phyloP scores from a whole-genome alignment of 2,888 invertebrate genomes.

The Nymphalis urticae region DNA sequence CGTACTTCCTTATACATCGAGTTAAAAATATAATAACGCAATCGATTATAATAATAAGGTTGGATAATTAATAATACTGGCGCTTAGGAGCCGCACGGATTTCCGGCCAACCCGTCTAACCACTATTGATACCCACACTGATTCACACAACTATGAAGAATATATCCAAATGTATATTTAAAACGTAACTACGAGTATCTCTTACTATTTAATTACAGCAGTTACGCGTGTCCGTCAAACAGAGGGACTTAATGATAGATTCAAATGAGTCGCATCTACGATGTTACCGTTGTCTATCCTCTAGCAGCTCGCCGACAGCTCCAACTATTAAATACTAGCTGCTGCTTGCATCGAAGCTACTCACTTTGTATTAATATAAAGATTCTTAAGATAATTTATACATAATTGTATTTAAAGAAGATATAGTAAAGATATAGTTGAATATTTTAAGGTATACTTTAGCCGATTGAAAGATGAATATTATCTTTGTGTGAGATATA shows the following conservation, averaged over 20 bases:
- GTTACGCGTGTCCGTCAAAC: conserved; percentile 55
- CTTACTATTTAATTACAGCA: conserved; percentile 49
- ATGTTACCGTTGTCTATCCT: conserved; percentile 43
- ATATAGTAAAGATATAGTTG: too few relatives aligned
- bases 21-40: not conserved
- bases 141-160: conserved; percentile 45
- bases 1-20: not conserved
- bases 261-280: conserved; percentile 44
- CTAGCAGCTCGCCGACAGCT: conserved; percentile 47
- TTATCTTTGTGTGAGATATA: too few relatives aligned
- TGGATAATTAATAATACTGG: conserved; percentile 39
- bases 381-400: too few relatives aligned
- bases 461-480: too few relatives aligned
- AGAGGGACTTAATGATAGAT: conserved; percentile 56
- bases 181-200: conserved; percentile 30
- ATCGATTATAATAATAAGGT: not conserved
- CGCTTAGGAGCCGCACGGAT: conserved; percentile 52
- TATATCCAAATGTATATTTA: conserved; percentile 39
- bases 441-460: too few relatives aligned
- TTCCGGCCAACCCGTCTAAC: conserved; percentile 60
- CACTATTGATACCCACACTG: conserved; percentile 47
- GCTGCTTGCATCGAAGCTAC: too few relatives aligned
- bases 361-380: too few relatives aligned
- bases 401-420: too few relatives aligned
- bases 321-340: not conserved